A percentile compares a stretch with the other conserved stretches of the same genome.
Evolutionary conservation across 2,888 invertebrate genomes (phyloP).

Genomic region (Colostygia pectinataria): DNA sequence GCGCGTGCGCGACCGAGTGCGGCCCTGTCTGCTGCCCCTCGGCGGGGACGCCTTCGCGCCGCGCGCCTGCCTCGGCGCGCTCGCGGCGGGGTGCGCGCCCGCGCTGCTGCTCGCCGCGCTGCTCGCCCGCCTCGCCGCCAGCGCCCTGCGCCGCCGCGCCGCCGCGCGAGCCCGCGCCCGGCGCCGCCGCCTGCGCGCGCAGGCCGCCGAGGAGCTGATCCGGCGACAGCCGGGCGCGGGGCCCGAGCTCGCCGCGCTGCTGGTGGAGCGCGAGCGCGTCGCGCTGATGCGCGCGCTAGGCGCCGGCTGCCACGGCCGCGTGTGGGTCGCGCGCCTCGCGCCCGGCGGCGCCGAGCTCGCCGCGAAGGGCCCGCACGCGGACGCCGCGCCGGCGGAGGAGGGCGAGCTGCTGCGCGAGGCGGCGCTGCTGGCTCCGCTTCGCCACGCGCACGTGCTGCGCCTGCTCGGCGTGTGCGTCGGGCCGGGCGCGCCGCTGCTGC

Average conservation of each 20-base stretch:
- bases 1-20: conserved; percentile 32
- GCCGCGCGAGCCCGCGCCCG: conserved; percentile 28
- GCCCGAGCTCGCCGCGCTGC: conserved; percentile 40
- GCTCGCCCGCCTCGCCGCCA: conserved; percentile 29
- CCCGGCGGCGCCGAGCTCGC: conserved; percentile 73
- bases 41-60: conserved; percentile 23
- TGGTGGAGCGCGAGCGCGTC: conserved; percentile 41
- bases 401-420: conserved; percentile 89
- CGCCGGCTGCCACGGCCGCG: conserved; percentile 58
- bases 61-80: neutral
- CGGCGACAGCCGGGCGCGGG: conserved; percentile 31
- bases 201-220: conserved; percentile 45
- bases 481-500: conserved; percentile 88
- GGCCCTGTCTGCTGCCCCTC: conserved; percentile 18
- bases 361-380: conserved; percentile 91
- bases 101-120: conserved; percentile 9
- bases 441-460: no score
- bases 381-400: conserved; percentile 90
- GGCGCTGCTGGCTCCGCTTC: no score
- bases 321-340: conserved; percentile 50
- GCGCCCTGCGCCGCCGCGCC: conserved; percentile 29
- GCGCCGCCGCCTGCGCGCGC: conserved; percentile 35
- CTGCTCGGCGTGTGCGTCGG: conserved; percentile 77
- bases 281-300: conserved; percentile 44
- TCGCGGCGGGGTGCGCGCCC: conserved; percentile 79